Base-by-base conservation (phyloP, 2,888 invertebrate species). In the Heteromyza rotundicornis region DNA sequence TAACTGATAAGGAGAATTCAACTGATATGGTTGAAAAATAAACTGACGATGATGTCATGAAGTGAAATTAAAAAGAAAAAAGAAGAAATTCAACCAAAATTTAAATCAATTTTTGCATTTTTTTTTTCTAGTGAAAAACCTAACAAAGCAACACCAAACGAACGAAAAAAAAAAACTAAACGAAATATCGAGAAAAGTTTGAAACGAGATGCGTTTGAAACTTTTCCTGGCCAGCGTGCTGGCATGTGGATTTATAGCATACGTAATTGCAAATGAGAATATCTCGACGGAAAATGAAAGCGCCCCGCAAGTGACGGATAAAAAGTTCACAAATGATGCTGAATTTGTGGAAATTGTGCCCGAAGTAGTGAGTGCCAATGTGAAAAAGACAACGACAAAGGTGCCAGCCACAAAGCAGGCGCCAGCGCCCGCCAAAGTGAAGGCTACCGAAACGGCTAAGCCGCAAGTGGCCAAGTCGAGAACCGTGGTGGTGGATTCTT, bases 11-110 rank as follows among this genome's bases (percentile, higher is more conserved):
- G 59, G 55, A 40, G n/a, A n/a, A n/a, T n/a, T n/a, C n/a, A n/a
- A n/a, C 57, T 57, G 63, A 68, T 66, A 64, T 63, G 53, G 50
- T 50, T 14, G 22, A 12, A 27, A 22, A 35, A 55, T 35, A 35
- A n/a, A 50, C 19, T 49, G 57, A 52, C 71, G 74, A 66, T 79
- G 78, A 79, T 75, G 74, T 79, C 78, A 79, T 76, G 66, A 66
- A 68, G 69, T 67, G 68, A 67, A 69, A 67, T 54, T 44, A 58
- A n/a, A n/a, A n/a, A n/a, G n/a, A n/a, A n/a, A n/a, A n/a, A n/a
- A n/a, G n/a, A n/a, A n/a, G n/a, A 44, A 36, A 22, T 51, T 47
- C 17, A 5, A 47, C 47, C 14, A 23, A 32, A 40, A 47, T 47
- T 57, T 27, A 5, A 19, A 17, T 44, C 22, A 40, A 24, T 57